These are phyloP conservation scores for Trichonephila inaurata DNA, from an alignment of 1,140 invertebrate species.

Conservation along the genomic window DNA sequence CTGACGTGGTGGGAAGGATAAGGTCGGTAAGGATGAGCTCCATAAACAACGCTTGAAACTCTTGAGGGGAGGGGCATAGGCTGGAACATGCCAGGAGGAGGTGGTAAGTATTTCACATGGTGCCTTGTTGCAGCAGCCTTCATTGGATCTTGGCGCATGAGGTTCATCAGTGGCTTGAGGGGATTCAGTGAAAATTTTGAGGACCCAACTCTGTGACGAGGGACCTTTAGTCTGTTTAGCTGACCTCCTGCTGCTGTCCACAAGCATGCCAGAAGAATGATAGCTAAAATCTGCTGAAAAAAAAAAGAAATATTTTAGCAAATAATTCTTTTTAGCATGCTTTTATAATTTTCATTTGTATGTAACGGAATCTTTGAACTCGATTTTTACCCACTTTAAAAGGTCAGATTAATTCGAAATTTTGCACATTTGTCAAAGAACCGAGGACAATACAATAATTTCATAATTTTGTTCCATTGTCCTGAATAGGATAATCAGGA, in stretches of 20 bases:
- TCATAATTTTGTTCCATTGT: too few relatives aligned
- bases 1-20: slow-evolving; percentile 61
- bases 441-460: too few relatives aligned
- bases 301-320: neutral
- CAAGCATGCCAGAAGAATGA: slow-evolving; percentile 40
- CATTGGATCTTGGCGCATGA: slow-evolving; percentile 70
- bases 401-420: too few relatives aligned
- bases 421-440: too few relatives aligned
- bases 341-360: too few relatives aligned
- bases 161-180: slow-evolving; percentile 52
- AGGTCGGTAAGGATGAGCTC: slow-evolving; percentile 59
- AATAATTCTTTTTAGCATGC: too few relatives aligned
- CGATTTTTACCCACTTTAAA: too few relatives aligned
- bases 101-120: slow-evolving; percentile 57
- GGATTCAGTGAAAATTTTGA: slow-evolving; percentile 69
- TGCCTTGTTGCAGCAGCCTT: slow-evolving; percentile 58
- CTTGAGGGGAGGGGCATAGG: slow-evolving; percentile 47
- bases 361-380: too few relatives aligned
- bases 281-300: slow-evolving; percentile 2
- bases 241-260: slow-evolving; percentile 27
- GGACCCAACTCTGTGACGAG: slow-evolving; percentile 49
- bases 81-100: slow-evolving; percentile 56
- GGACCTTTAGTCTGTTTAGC: slow-evolving; percentile 57
- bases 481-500: too few relatives aligned
- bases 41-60: slow-evolving; percentile 10